These are phyloP conservation scores for Cerastoderma edule DNA, from an alignment of 2,888 invertebrate species.

Conservation along the genomic window DNA sequence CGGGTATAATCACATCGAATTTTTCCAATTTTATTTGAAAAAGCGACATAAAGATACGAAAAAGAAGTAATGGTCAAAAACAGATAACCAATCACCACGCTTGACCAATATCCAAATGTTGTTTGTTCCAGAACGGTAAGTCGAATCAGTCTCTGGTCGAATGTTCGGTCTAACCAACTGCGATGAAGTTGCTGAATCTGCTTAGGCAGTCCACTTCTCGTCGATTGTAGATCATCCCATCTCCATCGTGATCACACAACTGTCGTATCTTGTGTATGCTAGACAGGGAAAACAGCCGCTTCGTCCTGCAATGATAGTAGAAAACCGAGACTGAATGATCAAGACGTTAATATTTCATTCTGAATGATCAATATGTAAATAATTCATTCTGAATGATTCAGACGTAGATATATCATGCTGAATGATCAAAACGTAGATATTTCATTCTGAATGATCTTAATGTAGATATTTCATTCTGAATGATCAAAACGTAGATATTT, in stretches of 20 bases:
- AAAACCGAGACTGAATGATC: too few relatives aligned
- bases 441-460: too few relatives aligned
- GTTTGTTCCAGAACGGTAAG: background rate
- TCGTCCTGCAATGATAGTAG: background rate
- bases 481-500: too few relatives aligned
- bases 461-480: too few relatives aligned
- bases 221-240: background rate
- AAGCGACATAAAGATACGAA: background rate
- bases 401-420: too few relatives aligned
- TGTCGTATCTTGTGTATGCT: conserved; percentile 16
- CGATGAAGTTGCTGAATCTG: conserved; percentile 12
- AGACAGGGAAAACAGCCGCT: conserved; percentile 11
- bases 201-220: conserved; percentile 7
- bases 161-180: background rate
- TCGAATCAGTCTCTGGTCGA: background rate
- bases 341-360: too few relatives aligned
- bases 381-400: too few relatives aligned
- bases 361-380: too few relatives aligned
- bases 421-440: too few relatives aligned
- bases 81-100: background rate
- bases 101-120: background rate
- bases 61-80: too few relatives aligned
- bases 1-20: background rate
- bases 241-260: conserved; percentile 10
- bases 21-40: background rate